Evolutionary conservation across 2,113 vertebrate genomes (phyloP).

Genomic region (Thomomys bottae): DNA sequence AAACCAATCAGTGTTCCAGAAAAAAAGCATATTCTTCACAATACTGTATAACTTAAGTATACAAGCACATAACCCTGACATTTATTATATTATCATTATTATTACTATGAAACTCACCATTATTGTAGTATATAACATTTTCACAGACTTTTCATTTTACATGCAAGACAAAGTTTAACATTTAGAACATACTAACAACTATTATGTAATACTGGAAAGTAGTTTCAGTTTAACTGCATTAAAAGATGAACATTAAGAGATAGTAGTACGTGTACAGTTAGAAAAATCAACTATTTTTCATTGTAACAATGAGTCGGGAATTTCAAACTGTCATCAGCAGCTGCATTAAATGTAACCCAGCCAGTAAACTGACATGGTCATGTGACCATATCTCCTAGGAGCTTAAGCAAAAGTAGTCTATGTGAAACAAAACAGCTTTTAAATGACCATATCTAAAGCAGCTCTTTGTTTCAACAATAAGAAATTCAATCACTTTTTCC

Average conservation of each 20-base stretch:
- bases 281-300: slow-evolving; percentile 71
- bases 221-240: slow-evolving; percentile 56
- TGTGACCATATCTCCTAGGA: slow-evolving; percentile 55
- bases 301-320: slow-evolving; percentile 70
- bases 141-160: slow-evolving; percentile 42
- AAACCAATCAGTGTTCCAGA: slow-evolving; percentile 9
- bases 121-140: slow-evolving; percentile 44
- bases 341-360: slow-evolving; percentile 75
- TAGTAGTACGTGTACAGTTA: slow-evolving; percentile 51
- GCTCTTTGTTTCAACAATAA: slow-evolving; percentile 69
- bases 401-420: slow-evolving; percentile 77
- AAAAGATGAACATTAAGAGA: slow-evolving; percentile 70
- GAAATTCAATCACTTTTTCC: slow-evolving; percentile 72
- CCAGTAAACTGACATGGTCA: slow-evolving; percentile 63
- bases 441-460: slow-evolving; percentile 70
- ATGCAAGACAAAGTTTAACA: slow-evolving; percentile 20
- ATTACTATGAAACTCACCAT: slow-evolving; percentile 48
- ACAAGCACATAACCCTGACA: neutral
- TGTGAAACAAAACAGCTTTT: slow-evolving; percentile 63
- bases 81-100: too few species aligned
- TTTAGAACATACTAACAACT: slow-evolving; percentile 10
- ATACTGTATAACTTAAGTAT: neutral
- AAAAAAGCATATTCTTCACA: neutral
- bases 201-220: slow-evolving; percentile 26
- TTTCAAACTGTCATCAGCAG: slow-evolving; percentile 79